Evolutionary conservation across 2,888 invertebrate genomes (phyloP).

Genomic region (Cataglyphis rosenhaueri): DNA sequence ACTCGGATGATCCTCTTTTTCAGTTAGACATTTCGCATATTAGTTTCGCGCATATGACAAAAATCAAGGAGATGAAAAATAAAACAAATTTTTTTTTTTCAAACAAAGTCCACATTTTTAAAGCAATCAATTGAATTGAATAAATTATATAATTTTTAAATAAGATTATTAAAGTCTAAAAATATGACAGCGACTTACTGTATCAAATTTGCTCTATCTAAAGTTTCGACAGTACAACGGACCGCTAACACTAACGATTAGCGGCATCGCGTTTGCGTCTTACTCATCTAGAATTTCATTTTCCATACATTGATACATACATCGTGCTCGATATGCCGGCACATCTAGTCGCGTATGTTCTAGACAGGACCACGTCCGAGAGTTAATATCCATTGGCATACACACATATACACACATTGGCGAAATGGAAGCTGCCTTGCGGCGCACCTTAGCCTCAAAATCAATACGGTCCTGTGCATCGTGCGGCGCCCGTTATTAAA

Average conservation of each 20-base stretch:
- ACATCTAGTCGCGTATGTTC: not conserved
- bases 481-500: slow-evolving; percentile 70
- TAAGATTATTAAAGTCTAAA: not conserved
- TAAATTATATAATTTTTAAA: not conserved
- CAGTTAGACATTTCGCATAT: slow-evolving; percentile 13
- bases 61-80: not conserved
- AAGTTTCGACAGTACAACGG: not conserved
- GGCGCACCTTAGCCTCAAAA: slow-evolving; percentile 67
- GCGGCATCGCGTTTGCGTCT: not conserved
- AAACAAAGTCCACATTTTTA: not conserved
- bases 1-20: not conserved
- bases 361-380: slow-evolving; percentile 22
- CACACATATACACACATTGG: slow-evolving; percentile 25
- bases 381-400: slow-evolving; percentile 74
- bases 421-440: slow-evolving; percentile 60
- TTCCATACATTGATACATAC: not conserved
- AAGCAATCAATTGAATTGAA: not conserved
- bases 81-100: not conserved
- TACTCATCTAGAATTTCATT: slow-evolving; percentile 1
- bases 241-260: not conserved
- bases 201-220: not conserved
- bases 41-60: not conserved
- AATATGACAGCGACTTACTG: not conserved
- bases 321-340: not conserved
- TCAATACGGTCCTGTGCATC: slow-evolving; percentile 70